A percentile compares a stretch with the other conserved stretches of the same genome.
phyloP scores from a whole-genome alignment of 2,113 vertebrate genomes.

The Zingel zingel region DNA sequence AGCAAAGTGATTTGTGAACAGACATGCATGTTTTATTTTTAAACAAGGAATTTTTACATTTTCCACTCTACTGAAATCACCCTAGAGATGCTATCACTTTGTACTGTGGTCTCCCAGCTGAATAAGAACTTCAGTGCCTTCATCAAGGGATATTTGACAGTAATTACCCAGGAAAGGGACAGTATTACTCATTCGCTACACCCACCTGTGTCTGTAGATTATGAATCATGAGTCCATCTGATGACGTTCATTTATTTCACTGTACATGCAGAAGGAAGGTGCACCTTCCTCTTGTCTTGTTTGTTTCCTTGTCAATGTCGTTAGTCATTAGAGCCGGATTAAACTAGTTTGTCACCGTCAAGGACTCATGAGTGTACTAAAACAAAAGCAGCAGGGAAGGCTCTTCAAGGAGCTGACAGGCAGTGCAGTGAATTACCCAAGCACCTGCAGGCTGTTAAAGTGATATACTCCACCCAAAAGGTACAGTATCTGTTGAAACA shows the following conservation, averaged over 20 bases:
- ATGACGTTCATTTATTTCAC: constrained; percentile 51
- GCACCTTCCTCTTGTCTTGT: constrained; percentile 39
- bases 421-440: constrained; percentile 35
- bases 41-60: constrained; percentile 1
- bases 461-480: constrained; percentile 34
- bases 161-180: constrained; percentile 44
- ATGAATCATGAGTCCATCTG: constrained; percentile 52
- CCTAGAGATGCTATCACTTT: constrained; percentile 1
- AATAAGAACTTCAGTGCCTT: constrained; percentile 22
- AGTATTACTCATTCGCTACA: constrained; percentile 46
- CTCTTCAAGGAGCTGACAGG: constrained; percentile 39
- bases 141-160: constrained; percentile 44
- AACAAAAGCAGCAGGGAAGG: constrained; percentile 63
- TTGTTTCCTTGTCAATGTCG: constrained; percentile 52
- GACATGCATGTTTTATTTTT: constrained; percentile 9
- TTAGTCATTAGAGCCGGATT: constrained; percentile 50
- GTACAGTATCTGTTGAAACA: constrained; percentile 17
- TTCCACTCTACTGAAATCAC: constrained; percentile 18
- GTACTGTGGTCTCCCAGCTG: constrained; percentile 1
- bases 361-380: constrained; percentile 65
- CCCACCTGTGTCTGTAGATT: constrained; percentile 38
- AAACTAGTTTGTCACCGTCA: constrained; percentile 61
- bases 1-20: constrained; percentile 19
- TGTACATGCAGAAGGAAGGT: constrained; percentile 1
- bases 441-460: constrained; percentile 56